phyloP scores from a whole-genome alignment of 2,113 vertebrate genomes.

The Pseudorectes ferrugineus region DNA sequence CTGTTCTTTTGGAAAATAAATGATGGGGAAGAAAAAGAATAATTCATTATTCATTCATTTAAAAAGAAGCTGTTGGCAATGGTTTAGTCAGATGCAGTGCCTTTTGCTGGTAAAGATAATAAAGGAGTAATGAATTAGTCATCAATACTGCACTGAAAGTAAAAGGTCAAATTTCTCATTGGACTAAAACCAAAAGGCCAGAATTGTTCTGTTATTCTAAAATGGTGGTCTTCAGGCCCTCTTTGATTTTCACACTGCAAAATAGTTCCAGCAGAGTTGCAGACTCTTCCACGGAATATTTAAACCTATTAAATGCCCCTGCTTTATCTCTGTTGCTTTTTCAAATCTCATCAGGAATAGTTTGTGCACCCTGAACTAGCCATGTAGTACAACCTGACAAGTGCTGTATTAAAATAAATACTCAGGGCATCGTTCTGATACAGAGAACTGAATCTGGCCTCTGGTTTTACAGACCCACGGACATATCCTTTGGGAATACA shows the following conservation, averaged over 20 bases:
- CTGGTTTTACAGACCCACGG: background rate
- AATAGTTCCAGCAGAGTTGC: background rate
- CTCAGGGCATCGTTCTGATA: background rate
- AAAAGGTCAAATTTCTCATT: constrained; percentile 33
- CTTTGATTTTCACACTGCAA: background rate
- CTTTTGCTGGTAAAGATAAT: background rate
- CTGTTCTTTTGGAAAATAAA: background rate
- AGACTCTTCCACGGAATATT: background rate
- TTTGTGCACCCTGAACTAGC: background rate
- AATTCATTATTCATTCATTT: constrained; percentile 7
- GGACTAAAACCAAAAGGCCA: background rate
- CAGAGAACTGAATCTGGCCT: background rate
- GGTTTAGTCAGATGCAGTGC: constrained; percentile 14
- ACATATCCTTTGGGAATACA: background rate
- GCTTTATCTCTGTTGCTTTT: background rate
- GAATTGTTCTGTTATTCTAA: background rate
- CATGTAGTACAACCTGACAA: background rate
- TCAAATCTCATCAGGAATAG: background rate
- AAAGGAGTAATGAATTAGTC: constrained; percentile 34
- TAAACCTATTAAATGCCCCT: background rate
- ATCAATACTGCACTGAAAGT: background rate
- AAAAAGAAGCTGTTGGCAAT: constrained; percentile 16
- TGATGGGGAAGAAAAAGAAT: background rate
- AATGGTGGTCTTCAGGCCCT: background rate
- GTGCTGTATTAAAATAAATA: background rate